Evolutionary conservation across 2,797 vertebrate species (phyloP), one percentile per base, ranked within the genome.

Genomic region (Clarias pachynema): DNA sequence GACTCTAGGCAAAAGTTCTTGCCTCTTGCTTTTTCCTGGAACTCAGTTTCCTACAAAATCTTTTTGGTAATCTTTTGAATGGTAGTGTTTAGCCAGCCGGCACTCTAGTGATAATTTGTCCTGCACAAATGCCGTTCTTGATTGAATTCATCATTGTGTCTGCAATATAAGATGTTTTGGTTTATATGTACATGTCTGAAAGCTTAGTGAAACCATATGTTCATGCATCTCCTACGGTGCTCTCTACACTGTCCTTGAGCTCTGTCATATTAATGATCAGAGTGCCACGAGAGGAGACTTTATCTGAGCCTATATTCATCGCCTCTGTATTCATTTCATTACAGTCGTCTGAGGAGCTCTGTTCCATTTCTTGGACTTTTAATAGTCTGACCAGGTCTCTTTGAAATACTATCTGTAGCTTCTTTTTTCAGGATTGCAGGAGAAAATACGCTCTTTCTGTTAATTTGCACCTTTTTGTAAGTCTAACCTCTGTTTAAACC

Each of bases 241-340:
- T 79, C 79, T 40, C 26, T 84, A 24, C 59, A 65, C 72, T 63
- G 69, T 75, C 82, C 79, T 74, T 44, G 72, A 57, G 74, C 79
- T 14, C 82, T 62, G 40, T 80, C 60, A 77, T 56, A 81, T 80
- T 82, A 82, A 82, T 59, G 68, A 87, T 82, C 86, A 86, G 74
- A 80, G 80, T 4, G 5, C 84, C 84, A 63, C 65, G 26, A 81
- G 83, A 88, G 84, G 80, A 68, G 31, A 81, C 80, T 85, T 80
- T 63, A 65, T 84, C 69, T 75, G 80, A 53, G 26, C 70, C 81
- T 65, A 73, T 69, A 63, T 66, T 82, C 74, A 79, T 87, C 84
- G 78, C 84, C 59, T 87, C 70, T 40, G 78, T 85, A 74, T 87
- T 84, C 75, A 79, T 87, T 83, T 83, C 72, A 87, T 81, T 68